Evolutionary conservation across 2,797 vertebrate species (phyloP).

Genomic region (Lacerta bilineata): DNA sequence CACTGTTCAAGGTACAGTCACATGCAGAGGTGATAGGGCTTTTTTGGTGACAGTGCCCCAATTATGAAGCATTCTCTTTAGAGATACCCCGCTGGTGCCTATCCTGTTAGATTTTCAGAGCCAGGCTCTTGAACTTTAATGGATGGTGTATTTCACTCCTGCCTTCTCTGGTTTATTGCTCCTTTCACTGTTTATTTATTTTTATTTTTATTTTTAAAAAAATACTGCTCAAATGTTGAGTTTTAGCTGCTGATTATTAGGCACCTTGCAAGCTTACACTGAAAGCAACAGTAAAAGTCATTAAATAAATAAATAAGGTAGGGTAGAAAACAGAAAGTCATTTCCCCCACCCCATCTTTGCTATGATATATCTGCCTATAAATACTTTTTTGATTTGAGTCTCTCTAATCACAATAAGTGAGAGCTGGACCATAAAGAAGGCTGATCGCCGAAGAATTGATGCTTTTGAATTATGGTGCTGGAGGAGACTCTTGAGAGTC

Average conservation of each 20-base stretch:
- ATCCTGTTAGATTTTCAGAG: background rate
- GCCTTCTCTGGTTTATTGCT: background rate
- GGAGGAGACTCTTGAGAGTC: too few species aligned
- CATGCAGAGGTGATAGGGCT: background rate
- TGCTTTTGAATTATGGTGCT: too few species aligned
- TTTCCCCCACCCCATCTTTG: too few species aligned
- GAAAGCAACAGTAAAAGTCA: background rate
- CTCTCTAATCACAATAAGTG: background rate
- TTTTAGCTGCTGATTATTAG: background rate
- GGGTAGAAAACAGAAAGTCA: background rate
- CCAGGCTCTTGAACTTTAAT: background rate
- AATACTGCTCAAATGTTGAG: background rate
- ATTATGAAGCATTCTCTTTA: background rate
- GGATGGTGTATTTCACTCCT: background rate
- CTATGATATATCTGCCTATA: background rate
- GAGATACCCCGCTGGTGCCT: background rate
- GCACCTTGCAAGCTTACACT: background rate
- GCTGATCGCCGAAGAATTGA: too few species aligned
- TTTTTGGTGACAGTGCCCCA: background rate
- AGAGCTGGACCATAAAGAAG: too few species aligned
- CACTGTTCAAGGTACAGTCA: background rate
- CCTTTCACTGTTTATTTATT: background rate
- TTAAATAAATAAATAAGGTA: background rate
- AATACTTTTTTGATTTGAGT: background rate
- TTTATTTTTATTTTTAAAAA: background rate